A percentile compares a stretch with the other conserved stretches of the same genome.
Evolutionary conservation across 2,797 vertebrate species (phyloP).

Genomic region (Poecilia picta): DNA sequence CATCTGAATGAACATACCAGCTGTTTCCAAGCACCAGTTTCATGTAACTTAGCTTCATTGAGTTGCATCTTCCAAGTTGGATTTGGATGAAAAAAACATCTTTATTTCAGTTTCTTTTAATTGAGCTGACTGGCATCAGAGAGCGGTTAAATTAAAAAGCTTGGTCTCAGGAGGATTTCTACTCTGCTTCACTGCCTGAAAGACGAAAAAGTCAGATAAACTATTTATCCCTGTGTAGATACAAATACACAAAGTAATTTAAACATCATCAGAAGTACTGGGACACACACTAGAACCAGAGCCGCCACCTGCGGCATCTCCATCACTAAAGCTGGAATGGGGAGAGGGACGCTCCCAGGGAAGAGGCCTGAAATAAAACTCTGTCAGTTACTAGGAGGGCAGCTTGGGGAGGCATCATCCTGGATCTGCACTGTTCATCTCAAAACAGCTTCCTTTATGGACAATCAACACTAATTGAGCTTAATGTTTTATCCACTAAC

Average conservation of each 20-base stretch:
- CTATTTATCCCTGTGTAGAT: slow-evolving; percentile 26
- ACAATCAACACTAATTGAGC: background rate
- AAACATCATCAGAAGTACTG: background rate
- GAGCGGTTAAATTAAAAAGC: slow-evolving; percentile 58
- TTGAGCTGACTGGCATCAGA: slow-evolving; percentile 28
- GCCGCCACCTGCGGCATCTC: slow-evolving; percentile 24
- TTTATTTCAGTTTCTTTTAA: slow-evolving; percentile 52
- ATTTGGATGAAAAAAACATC: slow-evolving; percentile 33
- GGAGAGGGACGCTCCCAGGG: slow-evolving; percentile 31
- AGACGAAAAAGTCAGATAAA: slow-evolving; percentile 23
- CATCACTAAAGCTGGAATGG: slow-evolving; percentile 39
- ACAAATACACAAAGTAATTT: slow-evolving; percentile 25
- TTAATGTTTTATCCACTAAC: background rate
- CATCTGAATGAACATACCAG: too few relatives aligned
- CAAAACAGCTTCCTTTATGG: slow-evolving; percentile 17
- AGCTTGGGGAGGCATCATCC: slow-evolving; percentile 8
- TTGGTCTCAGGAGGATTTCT: slow-evolving; percentile 40
- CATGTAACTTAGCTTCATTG: too few relatives aligned
- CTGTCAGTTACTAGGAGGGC: slow-evolving; percentile 11
- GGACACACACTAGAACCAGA: slow-evolving; percentile 11
- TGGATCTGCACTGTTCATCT: slow-evolving; percentile 36
- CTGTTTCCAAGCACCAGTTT: too few relatives aligned
- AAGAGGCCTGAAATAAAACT: slow-evolving; percentile 43
- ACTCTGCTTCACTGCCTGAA: slow-evolving; percentile 22
- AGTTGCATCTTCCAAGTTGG: slow-evolving; percentile 34